A percentile compares a stretch with the other conserved stretches of the same genome.
Conservation (phyloP, 2,797 vertebrate genomes). For the Tolypeutes matacus region DNA sequence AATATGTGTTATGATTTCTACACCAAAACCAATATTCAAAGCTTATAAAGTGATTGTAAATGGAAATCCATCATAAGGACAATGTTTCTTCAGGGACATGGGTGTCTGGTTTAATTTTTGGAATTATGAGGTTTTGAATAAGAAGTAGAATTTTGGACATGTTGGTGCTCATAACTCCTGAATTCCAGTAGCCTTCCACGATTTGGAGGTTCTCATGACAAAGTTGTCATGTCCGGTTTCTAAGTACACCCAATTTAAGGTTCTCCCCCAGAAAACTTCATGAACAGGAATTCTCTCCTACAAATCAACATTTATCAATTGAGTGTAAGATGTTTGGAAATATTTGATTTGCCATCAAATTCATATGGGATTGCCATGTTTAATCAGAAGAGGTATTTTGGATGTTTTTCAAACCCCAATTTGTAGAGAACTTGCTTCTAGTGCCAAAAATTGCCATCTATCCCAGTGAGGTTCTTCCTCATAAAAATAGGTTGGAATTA, state of each 20-base stretch:
- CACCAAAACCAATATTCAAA: slow-evolving; percentile 16
- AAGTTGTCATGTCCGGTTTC: slow-evolving; percentile 21
- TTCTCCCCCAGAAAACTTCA: background rate
- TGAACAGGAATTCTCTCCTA: slow-evolving; percentile 51
- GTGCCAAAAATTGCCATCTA: slow-evolving; percentile 1
- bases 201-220: slow-evolving; percentile 41
- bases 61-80: slow-evolving; percentile 36
- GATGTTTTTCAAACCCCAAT: background rate
- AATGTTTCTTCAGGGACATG: slow-evolving; percentile 16
- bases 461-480: background rate
- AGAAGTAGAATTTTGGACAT: slow-evolving; percentile 20
- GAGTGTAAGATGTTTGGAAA: slow-evolving; percentile 29
- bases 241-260: slow-evolving; percentile 44
- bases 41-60: slow-evolving; percentile 37
- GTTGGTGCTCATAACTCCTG: background rate
- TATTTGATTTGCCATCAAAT: slow-evolving; percentile 46
- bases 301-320: slow-evolving; percentile 62
- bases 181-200: background rate
- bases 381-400: slow-evolving; percentile 26
- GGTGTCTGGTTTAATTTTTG: slow-evolving; percentile 39
- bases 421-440: background rate
- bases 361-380: slow-evolving; percentile 47
- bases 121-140: slow-evolving; percentile 42
- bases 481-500: background rate
- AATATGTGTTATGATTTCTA: slow-evolving; percentile 23